Evolutionary conservation across 2,113 vertebrate species (phyloP).

Genomic region (Atherinomorus stipes): DNA sequence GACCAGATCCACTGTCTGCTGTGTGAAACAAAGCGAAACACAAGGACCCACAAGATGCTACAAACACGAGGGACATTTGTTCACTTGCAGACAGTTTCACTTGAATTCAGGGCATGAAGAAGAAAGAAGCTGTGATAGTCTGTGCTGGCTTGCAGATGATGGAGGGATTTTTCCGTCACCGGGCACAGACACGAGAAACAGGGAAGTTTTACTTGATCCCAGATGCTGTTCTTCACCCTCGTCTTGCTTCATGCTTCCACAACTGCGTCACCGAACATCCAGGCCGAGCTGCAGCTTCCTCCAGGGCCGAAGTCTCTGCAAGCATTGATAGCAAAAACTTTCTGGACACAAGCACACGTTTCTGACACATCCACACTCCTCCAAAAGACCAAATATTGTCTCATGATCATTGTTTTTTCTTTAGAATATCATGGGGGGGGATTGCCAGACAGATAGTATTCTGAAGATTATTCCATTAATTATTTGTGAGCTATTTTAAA

Average conservation of each 20-base stretch:
- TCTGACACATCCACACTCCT: slow-evolving; percentile 24
- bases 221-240: slow-evolving; percentile 49
- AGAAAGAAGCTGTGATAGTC: slow-evolving; percentile 22
- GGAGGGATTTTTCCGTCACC: slow-evolving; percentile 8
- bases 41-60: slow-evolving; percentile 10
- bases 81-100: slow-evolving; percentile 7
- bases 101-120: slow-evolving; percentile 46
- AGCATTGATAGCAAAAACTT: slow-evolving; percentile 16
- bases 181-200: background rate
- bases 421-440: slow-evolving; percentile 14
- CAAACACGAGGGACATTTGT: background rate
- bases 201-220: slow-evolving; percentile 52
- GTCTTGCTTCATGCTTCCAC: slow-evolving; percentile 31
- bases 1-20: slow-evolving; percentile 16
- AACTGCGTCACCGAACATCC: slow-evolving; percentile 16
- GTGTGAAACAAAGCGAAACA: slow-evolving; percentile 1
- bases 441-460: slow-evolving; percentile 12
- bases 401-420: slow-evolving; percentile 45
- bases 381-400: slow-evolving; percentile 67
- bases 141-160: background rate
- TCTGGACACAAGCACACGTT: slow-evolving; percentile 42
- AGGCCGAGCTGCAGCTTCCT: slow-evolving; percentile 3
- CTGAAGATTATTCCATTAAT: slow-evolving; percentile 37
- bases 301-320: background rate
- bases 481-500: slow-evolving; percentile 19